Conservation (phyloP, 1,140 invertebrate species). For the Helicoverpa armigera region DNA sequence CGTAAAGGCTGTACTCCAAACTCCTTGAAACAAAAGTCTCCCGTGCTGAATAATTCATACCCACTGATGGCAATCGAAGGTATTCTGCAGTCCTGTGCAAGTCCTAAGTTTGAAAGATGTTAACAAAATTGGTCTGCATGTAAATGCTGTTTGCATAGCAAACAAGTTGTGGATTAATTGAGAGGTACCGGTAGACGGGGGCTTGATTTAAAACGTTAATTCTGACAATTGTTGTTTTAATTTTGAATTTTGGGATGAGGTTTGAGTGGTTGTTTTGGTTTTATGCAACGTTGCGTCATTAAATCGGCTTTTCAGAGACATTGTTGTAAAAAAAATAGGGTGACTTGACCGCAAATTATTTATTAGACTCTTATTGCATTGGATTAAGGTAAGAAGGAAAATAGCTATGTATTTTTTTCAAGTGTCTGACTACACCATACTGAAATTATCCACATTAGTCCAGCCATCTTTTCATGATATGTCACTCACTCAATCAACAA, state of each 20-base stretch:
- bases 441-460: too few relatives aligned
- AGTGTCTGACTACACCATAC: too few relatives aligned
- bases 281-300: background rate
- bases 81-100: constrained; percentile 15
- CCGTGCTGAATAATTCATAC: constrained; percentile 40
- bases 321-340: too few relatives aligned
- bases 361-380: too few relatives aligned
- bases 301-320: too few relatives aligned
- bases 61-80: constrained; percentile 32
- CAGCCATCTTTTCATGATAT: too few relatives aligned
- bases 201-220: background rate
- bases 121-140: constrained; percentile 41
- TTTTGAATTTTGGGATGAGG: background rate
- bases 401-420: too few relatives aligned
- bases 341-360: too few relatives aligned
- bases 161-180: constrained; percentile 25
- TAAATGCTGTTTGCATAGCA: constrained; percentile 32
- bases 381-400: too few relatives aligned
- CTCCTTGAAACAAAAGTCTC: background rate
- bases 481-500: too few relatives aligned
- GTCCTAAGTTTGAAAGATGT: constrained; percentile 40
- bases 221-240: too few relatives aligned
- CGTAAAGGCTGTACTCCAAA: constrained; percentile 3
- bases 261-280: background rate
- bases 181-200: background rate